Evolutionary conservation across 2,888 invertebrate genomes (phyloP).

Genomic region (Blomia tropicalis): DNA sequence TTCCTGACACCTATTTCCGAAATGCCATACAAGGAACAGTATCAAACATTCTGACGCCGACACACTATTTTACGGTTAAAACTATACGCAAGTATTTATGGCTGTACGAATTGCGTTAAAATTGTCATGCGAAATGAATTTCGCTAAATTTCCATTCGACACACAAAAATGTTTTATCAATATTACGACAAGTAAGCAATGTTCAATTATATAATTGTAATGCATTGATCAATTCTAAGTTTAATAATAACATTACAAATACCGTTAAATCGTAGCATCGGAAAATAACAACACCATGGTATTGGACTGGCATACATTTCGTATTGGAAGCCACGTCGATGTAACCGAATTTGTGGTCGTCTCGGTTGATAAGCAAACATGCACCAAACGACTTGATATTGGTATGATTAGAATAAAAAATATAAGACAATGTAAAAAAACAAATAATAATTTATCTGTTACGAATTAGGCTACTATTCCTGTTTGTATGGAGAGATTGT

Average conservation of each 20-base stretch:
- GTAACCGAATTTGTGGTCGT: conserved; percentile 9
- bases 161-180: conserved; percentile 21
- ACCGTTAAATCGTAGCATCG: neutral
- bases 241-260: neutral
- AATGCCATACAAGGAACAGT: conserved; percentile 27
- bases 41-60: conserved; percentile 18
- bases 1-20: conserved; percentile 29
- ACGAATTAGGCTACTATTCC: neutral
- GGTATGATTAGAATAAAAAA: too few relatives aligned
- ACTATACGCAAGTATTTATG: conserved; percentile 22
- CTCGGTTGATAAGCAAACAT: neutral
- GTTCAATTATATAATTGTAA: neutral
- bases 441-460: too few relatives aligned
- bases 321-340: conserved; percentile 16
- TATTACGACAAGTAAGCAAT: conserved; percentile 17
- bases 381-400: conserved; percentile 8
- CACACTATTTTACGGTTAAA: conserved; percentile 16
- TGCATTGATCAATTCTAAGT: neutral
- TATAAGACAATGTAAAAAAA: too few relatives aligned
- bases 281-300: neutral
- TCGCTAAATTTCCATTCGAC: conserved; percentile 21
- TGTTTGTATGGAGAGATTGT: conserved; percentile 13
- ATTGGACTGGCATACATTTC: conserved; percentile 6
- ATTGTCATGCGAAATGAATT: conserved; percentile 22
- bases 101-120: conserved; percentile 17